phyloP scores from a whole-genome alignment of 2,113 vertebrate genomes.

The Corydoras sp. region DNA sequence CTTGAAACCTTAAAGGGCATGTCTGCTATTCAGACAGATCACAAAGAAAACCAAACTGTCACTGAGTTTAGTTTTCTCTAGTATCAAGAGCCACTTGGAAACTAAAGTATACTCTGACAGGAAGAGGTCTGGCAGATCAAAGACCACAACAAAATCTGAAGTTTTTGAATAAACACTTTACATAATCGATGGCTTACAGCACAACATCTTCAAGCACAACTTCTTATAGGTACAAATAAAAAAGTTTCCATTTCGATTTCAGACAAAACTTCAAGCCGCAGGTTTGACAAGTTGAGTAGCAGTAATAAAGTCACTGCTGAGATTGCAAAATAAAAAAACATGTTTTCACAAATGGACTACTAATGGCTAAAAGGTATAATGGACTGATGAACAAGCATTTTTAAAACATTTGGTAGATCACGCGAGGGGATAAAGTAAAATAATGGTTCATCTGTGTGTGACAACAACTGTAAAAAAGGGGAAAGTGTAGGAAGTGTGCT shows the following conservation, averaged over 20 bases:
- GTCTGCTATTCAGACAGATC: background rate
- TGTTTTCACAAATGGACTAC: background rate
- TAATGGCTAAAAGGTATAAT: background rate
- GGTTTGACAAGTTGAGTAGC: background rate
- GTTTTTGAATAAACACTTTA: no score
- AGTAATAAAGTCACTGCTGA: slow-evolving; percentile 6
- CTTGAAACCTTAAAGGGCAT: no score
- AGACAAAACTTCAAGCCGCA: background rate
- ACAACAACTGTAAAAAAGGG: no score
- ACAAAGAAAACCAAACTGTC: background rate
- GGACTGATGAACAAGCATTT: background rate
- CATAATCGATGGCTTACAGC: no score
- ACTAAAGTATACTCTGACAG: background rate
- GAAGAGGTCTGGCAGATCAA: background rate
- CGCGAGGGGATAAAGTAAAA: no score
- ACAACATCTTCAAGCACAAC: no score
- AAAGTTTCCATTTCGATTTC: background rate
- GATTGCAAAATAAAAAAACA: slow-evolving; percentile 4
- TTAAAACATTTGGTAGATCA: no score
- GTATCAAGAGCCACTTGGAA: background rate
- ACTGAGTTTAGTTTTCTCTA: background rate
- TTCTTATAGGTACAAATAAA: background rate
- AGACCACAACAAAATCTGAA: background rate
- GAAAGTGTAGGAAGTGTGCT: no score
- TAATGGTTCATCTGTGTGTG: no score